Percentiles rank a stretch among this genome's conserved stretches.
phyloP scores from a whole-genome alignment of 2,888 invertebrate genomes.

The Diarsia brunnea region DNA sequence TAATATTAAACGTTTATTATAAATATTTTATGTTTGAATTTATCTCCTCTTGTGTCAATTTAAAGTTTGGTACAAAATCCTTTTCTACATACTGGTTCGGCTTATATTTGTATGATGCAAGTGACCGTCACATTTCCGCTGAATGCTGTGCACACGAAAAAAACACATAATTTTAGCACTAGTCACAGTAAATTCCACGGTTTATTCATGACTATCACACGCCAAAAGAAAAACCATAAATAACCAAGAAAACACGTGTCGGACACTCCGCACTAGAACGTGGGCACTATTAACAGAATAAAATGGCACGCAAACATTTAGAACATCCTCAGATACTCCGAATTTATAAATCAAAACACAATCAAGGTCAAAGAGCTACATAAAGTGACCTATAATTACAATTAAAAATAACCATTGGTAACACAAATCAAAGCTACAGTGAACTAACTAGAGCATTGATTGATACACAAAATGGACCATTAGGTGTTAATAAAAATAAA shows the following conservation, averaged over 20 bases:
- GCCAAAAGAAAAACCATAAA: conserved; percentile 4
- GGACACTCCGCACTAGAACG: conserved; percentile 15
- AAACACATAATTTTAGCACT: background rate
- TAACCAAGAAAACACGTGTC: conserved; percentile 13
- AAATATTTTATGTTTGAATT: conserved; percentile 64
- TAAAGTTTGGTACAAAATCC: background rate
- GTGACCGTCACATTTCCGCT: background rate
- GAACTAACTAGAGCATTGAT: conserved; percentile 36
- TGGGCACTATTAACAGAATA: conserved; percentile 15
- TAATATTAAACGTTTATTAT: conserved; percentile 77
- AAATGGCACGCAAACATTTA: conserved; percentile 20
- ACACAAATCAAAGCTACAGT: conserved; percentile 27
- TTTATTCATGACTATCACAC: conserved; percentile 4
- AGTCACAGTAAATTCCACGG: background rate
- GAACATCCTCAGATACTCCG: conserved; percentile 7
- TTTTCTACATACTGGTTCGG: background rate
- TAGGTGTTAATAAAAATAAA: conserved; percentile 45
- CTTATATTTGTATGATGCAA: background rate
- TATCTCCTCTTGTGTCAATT: background rate
- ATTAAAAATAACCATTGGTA: conserved; percentile 33
- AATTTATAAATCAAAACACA: conserved; percentile 33
- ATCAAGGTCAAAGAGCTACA: conserved; percentile 48
- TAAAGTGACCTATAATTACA: conserved; percentile 51
- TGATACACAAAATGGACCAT: conserved; percentile 41
- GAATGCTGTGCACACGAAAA: background rate